Evolutionary conservation across 2,113 vertebrate species (phyloP).

Genomic region (Formicarius rufipectus): DNA sequence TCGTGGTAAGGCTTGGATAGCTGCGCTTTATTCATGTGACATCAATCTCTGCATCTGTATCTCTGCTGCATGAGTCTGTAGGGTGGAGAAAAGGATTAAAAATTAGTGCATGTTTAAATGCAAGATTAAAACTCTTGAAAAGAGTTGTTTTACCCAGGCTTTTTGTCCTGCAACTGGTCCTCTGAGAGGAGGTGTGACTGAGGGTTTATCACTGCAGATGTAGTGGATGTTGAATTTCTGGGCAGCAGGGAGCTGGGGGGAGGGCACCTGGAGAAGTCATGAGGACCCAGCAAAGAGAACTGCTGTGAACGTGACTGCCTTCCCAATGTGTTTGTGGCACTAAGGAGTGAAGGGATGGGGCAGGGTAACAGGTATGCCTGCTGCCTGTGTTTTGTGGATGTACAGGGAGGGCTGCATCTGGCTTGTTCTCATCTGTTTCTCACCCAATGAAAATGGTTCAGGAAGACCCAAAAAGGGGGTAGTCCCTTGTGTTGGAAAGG

Average conservation of each 20-base stretch:
- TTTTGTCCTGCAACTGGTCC: not conserved
- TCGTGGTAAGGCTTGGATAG: not conserved
- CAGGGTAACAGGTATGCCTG: accelerated
- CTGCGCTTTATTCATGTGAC: not conserved
- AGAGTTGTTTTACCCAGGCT: not conserved
- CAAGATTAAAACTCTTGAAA: not conserved
- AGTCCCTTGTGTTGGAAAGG: not conserved
- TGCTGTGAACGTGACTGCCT: not conserved
- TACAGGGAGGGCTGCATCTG: not conserved
- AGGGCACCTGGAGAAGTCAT: not conserved
- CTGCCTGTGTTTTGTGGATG: not conserved
- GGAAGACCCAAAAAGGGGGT: not conserved
- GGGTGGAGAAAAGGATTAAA: not conserved
- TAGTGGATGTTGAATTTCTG: accelerated
- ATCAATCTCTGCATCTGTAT: not conserved
- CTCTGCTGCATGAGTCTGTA: not conserved
- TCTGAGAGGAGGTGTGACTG: not conserved
- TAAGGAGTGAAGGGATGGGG: not conserved
- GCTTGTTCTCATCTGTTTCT: not conserved
- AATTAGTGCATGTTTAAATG: not conserved
- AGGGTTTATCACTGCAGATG: not conserved
- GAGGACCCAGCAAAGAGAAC: not conserved
- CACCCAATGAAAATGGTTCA: not conserved
- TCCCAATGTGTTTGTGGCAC: accelerated
- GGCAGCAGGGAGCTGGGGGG: not conserved